phyloP scores from a whole-genome alignment of 2,797 vertebrate genomes.

The Gymnoscopelus microlampas region DNA sequence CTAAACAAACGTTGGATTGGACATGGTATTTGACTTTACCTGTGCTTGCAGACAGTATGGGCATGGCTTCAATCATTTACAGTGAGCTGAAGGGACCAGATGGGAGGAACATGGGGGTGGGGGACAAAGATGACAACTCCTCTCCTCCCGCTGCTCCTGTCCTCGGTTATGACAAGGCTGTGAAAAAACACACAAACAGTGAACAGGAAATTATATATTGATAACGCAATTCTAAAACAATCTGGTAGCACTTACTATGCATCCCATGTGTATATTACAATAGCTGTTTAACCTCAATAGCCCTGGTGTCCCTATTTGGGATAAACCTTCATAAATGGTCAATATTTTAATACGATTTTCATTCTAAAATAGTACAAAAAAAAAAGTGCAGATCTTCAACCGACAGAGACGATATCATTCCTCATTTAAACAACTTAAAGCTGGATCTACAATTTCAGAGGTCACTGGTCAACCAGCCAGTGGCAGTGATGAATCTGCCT shows the following conservation, averaged over 20 bases:
- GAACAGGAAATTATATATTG: too few species aligned
- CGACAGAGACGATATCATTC: slow-evolving; percentile 8
- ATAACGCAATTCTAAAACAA: too few species aligned
- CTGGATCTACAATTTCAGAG: slow-evolving; percentile 22
- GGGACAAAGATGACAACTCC: slow-evolving; percentile 4
- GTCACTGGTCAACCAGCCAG: not conserved
- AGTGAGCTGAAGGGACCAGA: slow-evolving; percentile 34
- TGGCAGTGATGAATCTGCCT: slow-evolving; percentile 48
- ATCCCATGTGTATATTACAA: too few species aligned
- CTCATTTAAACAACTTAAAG: slow-evolving; percentile 10
- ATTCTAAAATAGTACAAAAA: too few species aligned
- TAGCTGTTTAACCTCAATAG: too few species aligned
- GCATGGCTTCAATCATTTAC: slow-evolving; percentile 69
- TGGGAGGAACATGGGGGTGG: slow-evolving; percentile 19
- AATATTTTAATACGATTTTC: too few species aligned
- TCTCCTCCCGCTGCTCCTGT: slow-evolving; percentile 17
- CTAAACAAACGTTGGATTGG: not conserved
- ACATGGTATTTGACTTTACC: slow-evolving; percentile 46
- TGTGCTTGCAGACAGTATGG: slow-evolving; percentile 67
- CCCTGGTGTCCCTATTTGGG: too few species aligned
- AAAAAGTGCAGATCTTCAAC: too few species aligned
- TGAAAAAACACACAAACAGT: slow-evolving; percentile 15
- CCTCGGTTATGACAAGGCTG: slow-evolving; percentile 19
- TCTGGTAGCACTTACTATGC: too few species aligned
- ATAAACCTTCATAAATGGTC: too few species aligned